Percentiles rank a stretch among this genome's conserved stretches.
Conservation (phyloP, 1,140 invertebrate genomes). For the Tribolium madens region DNA sequence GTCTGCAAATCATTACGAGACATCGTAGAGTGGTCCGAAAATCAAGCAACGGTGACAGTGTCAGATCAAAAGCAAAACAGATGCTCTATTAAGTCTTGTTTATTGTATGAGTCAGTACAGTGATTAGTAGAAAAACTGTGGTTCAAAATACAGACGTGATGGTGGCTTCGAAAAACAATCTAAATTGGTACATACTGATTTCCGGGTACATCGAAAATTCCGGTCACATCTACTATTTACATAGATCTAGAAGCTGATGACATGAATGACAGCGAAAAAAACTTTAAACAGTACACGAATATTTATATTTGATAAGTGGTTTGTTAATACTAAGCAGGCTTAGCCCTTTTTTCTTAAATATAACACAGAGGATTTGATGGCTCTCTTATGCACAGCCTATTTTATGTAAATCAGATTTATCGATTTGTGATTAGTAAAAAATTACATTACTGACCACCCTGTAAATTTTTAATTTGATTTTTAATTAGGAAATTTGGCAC, state of each 20-base stretch:
- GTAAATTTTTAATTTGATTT: neutral
- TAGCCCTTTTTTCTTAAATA: constrained; percentile 19
- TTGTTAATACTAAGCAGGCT: constrained; percentile 35
- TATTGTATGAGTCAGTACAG: constrained; percentile 36
- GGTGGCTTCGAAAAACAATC: neutral
- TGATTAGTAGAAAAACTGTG: constrained; percentile 28
- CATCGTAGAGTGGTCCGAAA: neutral
- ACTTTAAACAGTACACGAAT: constrained; percentile 2
- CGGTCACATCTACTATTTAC: constrained; percentile 17
- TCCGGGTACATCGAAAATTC: neutral
- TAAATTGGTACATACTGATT: no score
- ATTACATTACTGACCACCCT: constrained; percentile 2
- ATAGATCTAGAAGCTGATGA: constrained; percentile 19
- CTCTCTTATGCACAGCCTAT: constrained; percentile 44
- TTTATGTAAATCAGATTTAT: constrained; percentile 1
- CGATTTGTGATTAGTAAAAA: neutral
- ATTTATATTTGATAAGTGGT: constrained; percentile 1
- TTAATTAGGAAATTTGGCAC: neutral
- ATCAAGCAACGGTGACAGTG: constrained; percentile 11
- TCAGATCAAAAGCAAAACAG: neutral
- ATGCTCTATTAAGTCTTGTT: neutral
- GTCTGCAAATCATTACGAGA: constrained; percentile 73
- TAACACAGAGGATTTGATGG: constrained; percentile 50
- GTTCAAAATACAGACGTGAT: neutral
- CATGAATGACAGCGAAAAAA: constrained; percentile 16